Percentiles rank a stretch among this genome's conserved stretches.
Evolutionary conservation across 2,888 invertebrate species (phyloP).

Genomic region (Tipula helvola): DNA sequence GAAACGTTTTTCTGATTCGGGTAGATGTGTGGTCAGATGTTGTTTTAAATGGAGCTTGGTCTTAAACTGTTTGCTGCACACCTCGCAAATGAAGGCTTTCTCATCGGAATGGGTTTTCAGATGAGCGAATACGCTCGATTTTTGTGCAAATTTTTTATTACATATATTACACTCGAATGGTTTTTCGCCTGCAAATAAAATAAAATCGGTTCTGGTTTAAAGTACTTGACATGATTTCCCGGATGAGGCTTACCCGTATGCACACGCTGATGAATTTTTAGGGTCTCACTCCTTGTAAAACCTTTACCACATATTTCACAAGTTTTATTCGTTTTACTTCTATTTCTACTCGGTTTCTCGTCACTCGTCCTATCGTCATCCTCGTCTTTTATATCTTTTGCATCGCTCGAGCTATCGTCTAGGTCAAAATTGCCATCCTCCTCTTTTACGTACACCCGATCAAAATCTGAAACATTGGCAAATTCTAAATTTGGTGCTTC

Average conservation of each 20-base stretch:
- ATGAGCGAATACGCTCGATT: not conserved
- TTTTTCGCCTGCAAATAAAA: not conserved
- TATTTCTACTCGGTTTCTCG: not conserved
- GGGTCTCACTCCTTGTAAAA: not conserved
- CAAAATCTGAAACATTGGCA: not conserved
- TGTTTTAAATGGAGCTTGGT: not conserved
- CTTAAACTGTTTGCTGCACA: not conserved
- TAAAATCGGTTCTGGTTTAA: not conserved
- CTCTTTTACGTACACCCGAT: not conserved
- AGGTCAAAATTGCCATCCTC: not conserved
- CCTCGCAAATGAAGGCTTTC: not conserved
- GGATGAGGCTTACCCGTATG: not conserved
- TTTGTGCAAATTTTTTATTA: conserved; percentile 7
- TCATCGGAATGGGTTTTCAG: not conserved
- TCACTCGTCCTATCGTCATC: not conserved
- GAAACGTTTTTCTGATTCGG: not conserved
- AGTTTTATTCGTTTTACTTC: not conserved
- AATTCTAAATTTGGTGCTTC: not conserved
- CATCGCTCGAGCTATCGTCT: not conserved
- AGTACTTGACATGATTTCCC: not conserved
- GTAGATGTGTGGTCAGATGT: not conserved
- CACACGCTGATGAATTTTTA: not conserved
- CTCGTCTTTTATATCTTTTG: not conserved
- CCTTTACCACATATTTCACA: not conserved
- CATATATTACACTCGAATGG: conserved; percentile 6